phyloP scores from a whole-genome alignment of 2,888 invertebrate genomes.

The Catocala fraxini region DNA sequence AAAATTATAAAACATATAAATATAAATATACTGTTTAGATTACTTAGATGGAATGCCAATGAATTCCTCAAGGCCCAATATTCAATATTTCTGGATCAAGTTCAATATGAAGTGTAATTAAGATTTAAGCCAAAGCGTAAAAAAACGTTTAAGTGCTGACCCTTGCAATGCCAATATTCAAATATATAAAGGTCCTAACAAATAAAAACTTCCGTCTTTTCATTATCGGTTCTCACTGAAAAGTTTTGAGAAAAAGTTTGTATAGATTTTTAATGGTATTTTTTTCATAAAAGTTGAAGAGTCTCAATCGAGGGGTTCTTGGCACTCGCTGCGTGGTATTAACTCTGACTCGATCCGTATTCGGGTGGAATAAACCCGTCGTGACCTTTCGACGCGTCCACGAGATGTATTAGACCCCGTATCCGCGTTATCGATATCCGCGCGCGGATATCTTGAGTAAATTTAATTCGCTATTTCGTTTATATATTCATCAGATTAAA shows the following conservation, averaged over 20 bases:
- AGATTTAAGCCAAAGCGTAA: conserved; percentile 15
- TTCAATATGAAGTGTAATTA: conserved; percentile 6
- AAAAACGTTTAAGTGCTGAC: conserved; percentile 15
- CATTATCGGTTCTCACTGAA: conserved; percentile 32
- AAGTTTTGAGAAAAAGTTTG: conserved; percentile 32
- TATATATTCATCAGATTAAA: no score
- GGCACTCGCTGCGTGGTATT: conserved; percentile 16
- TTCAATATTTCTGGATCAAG: no score
- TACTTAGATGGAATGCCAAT: no score
- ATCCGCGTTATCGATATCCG: conserved; percentile 15
- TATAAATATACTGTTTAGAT: no score
- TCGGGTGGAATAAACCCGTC: conserved; percentile 33
- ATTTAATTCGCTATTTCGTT: not conserved
- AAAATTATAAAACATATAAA: no score
- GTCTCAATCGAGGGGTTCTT: conserved; percentile 26
- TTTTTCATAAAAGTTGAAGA: conserved; percentile 36
- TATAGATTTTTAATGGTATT: conserved; percentile 40
- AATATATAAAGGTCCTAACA: conserved; percentile 30
- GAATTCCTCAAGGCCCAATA: no score
- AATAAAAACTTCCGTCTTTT: conserved; percentile 38
- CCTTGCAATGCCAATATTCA: conserved; percentile 24
- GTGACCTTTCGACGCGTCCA: conserved; percentile 29
- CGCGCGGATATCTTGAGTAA: conserved; percentile 4
- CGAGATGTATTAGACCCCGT: not conserved
- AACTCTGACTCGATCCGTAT: conserved; percentile 33